Base-by-base conservation (phyloP, 2,113 vertebrate genomes). In the Scomber scombrus region DNA sequence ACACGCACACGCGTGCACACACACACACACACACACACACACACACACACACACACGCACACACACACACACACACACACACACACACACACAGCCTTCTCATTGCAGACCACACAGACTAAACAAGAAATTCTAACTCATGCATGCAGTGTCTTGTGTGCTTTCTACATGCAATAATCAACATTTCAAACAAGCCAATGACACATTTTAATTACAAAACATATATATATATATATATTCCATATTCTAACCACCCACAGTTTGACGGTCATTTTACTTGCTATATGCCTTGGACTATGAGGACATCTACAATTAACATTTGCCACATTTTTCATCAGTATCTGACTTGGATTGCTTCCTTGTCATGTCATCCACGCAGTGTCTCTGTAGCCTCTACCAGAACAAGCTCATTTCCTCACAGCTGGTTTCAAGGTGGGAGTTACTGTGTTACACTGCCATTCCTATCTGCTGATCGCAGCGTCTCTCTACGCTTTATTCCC, bases 61-160 rank as follows among this genome's bases (percentile, higher is more conserved):
- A 57, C 43, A 51, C 73, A 77, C 78, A 51, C 56, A 69, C 56
- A 54, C 49, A 58, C 71, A 57, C 71, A 75, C 66, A 76, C 66
- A 69, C 66, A 65, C 72, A 9, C 50, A 81, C 64, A 76, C 71
- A 83, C 13, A 62, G 26, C 54, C 67, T 70, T 76, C 82, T 84
- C 69, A 80, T 34, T 81, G 16, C 54, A 82, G 92, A 92, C 92
- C 91, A 89, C 93, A 94, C 92, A 92, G 82, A 89, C 81, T 77
- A 90, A 93, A 88, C 83, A 85, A 82, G 78, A 86, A 85, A 88
- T 79, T 68, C 56, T 60, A 83, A 82, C 46, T 86, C 84, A 83
- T 74, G 71, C 76, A 66, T 74, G 65, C 75, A 69, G 68, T 29
- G 3, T 79, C 43, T 47, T 75, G 40, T 67, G 19, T 50, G 54